A percentile compares a stretch with the other conserved stretches of the same genome.
These are phyloP conservation scores for Apis laboriosa DNA, from an alignment of 1,140 invertebrate genomes.

Conservation along the genomic window DNA sequence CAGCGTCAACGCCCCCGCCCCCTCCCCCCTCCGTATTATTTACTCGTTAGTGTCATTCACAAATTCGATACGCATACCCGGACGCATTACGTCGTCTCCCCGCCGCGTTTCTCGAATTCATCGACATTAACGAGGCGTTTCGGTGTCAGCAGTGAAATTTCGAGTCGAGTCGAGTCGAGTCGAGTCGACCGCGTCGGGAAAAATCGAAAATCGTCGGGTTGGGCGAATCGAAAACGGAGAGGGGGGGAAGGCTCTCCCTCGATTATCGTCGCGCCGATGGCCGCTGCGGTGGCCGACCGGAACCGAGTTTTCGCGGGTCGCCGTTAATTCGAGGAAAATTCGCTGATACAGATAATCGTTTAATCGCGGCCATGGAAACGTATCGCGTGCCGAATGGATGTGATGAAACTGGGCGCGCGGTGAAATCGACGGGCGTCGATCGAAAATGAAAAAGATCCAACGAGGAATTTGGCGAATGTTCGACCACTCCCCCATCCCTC, in stretches of 20 bases:
- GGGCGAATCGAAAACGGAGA: not conserved
- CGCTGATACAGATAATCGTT: slow-evolving; percentile 59
- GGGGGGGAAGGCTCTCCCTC: not conserved
- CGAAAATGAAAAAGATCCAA: too few relatives aligned
- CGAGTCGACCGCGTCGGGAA: not conserved
- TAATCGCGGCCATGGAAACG: slow-evolving; percentile 47
- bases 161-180: not conserved
- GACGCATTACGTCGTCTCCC: slow-evolving; percentile 11
- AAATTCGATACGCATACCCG: slow-evolving; percentile 49
- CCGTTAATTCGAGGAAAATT: slow-evolving; percentile 57
- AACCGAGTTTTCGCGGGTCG: not conserved
- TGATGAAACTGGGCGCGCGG: not conserved
- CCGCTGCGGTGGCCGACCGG: not conserved
- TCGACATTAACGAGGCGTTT: slow-evolving; percentile 59
- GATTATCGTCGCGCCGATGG: slow-evolving; percentile 31
- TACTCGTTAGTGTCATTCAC: slow-evolving; percentile 65
- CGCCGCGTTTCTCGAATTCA: slow-evolving; percentile 31
- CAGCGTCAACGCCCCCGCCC: slow-evolving; percentile 50
- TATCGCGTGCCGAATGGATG: not conserved
- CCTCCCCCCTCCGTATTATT: slow-evolving; percentile 54
- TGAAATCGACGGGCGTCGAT: slow-evolving; percentile 5
- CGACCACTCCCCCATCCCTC: too few relatives aligned
- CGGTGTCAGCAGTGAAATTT: slow-evolving; percentile 48
- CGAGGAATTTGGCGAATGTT: too few relatives aligned
- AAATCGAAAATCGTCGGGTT: slow-evolving; percentile 49